These are phyloP conservation scores for Kuschelorhynchus macadamiae DNA, from an alignment of 2,888 invertebrate genomes.

Conservation along the genomic window DNA sequence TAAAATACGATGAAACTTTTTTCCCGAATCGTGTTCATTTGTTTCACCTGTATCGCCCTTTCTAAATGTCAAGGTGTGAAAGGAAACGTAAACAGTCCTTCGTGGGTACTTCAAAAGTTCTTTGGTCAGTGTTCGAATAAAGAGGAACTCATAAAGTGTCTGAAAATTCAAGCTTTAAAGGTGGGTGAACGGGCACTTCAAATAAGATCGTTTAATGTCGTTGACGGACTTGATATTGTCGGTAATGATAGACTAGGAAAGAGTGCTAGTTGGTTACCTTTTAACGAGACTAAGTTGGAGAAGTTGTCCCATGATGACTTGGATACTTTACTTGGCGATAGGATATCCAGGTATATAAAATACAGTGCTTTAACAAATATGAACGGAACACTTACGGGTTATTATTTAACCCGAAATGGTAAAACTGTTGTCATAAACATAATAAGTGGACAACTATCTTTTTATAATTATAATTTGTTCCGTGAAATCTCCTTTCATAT, in stretches of 20 bases:
- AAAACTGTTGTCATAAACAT: too few relatives aligned
- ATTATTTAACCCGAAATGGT: too few relatives aligned
- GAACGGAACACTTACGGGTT: too few relatives aligned
- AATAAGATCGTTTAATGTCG: constrained; percentile 74
- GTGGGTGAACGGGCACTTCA: constrained; percentile 77
- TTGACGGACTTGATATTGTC: constrained; percentile 76
- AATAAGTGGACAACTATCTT: too few relatives aligned
- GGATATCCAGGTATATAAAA: constrained; percentile 68
- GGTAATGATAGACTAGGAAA: constrained; percentile 62
- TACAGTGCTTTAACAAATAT: too few relatives aligned
- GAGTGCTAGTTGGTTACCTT: constrained; percentile 41
- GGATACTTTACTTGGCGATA: constrained; percentile 73
- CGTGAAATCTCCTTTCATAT: too few relatives aligned
- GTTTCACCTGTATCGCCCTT: constrained; percentile 2
- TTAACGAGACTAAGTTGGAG: constrained; percentile 72
- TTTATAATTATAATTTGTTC: too few relatives aligned
- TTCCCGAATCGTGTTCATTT: not conserved
- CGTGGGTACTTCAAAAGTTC: constrained; percentile 64
- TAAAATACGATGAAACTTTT: constrained; percentile 18
- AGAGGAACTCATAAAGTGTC: constrained; percentile 78
- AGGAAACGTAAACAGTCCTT: constrained; percentile 7
- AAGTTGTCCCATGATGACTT: constrained; percentile 74
- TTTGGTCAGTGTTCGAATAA: constrained; percentile 76
- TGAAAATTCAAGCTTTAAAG: constrained; percentile 80
- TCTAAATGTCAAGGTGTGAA: constrained; percentile 14